A percentile compares a stretch with the other conserved stretches of the same genome.
These are phyloP conservation scores for Entomobrya multifasciata DNA, from an alignment of 2,888 invertebrate species.

Conservation along the genomic window DNA sequence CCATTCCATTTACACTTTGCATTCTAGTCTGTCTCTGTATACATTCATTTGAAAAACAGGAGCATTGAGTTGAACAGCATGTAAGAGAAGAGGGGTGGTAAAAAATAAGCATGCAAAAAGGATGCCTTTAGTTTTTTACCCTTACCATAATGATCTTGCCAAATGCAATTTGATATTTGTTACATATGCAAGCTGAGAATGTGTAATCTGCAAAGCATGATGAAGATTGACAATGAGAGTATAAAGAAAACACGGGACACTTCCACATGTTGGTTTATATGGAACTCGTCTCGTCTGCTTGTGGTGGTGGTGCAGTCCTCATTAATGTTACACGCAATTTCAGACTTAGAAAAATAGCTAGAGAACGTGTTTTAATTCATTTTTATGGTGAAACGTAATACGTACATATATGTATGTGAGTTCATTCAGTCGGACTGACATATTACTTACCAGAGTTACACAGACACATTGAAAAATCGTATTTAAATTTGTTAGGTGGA, in stretches of 20 bases:
- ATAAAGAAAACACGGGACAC: constrained; percentile 16
- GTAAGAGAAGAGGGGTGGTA: too few relatives aligned
- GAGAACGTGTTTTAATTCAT: too few relatives aligned
- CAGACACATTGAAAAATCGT: too few relatives aligned
- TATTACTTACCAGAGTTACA: too few relatives aligned
- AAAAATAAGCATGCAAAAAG: constrained; percentile 39
- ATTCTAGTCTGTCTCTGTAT: background rate
- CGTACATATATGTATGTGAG: too few relatives aligned
- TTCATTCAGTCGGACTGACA: too few relatives aligned
- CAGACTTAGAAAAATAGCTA: too few relatives aligned
- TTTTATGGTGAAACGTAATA: too few relatives aligned
- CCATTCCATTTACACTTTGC: constrained; percentile 5
- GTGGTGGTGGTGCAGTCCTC: too few relatives aligned
- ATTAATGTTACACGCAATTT: too few relatives aligned
- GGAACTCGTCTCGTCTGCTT: too few relatives aligned
- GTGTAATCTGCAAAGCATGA: background rate
- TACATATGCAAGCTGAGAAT: constrained; percentile 7
- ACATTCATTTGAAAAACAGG: background rate
- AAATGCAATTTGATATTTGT: constrained; percentile 12
- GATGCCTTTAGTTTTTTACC: constrained; percentile 23
- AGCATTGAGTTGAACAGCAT: background rate
- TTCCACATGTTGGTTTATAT: background rate
- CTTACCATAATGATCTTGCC: constrained; percentile 19
- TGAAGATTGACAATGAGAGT: constrained; percentile 15
- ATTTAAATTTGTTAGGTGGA: too few relatives aligned